Evolutionary conservation across 1,140 invertebrate species (phyloP), one percentile per base, ranked within the genome.

Genomic region (Drosophila jambulina): DNA sequence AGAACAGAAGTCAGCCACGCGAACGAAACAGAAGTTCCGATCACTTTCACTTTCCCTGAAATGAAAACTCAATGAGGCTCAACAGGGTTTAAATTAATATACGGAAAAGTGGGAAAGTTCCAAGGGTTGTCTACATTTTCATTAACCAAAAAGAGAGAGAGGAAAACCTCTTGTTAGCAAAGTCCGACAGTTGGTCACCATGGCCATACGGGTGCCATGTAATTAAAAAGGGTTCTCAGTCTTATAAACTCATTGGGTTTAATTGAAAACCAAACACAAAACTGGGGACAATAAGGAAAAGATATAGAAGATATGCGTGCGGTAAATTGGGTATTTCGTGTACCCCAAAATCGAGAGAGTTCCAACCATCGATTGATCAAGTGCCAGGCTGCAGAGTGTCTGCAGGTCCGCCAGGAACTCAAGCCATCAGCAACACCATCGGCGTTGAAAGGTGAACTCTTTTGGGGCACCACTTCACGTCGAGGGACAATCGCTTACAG

Each of bases 361-460:
- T 42, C 46, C 63, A 69, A 53, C 65, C 72, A 72, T 58, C 75
- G 68, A 83, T 78, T 82, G 80, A 87, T 87, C 83, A 87, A 62
- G 63, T 65, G 69, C 40, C 13, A 71, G 57, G 49, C 64, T 32
- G 75, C 75, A 48, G 34, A 67, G 61, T 65, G 71, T 19, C 46
- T 38, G 46, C n/a, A 42, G 40, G 40, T 72, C 51, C 53, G 12
- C 34, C 49, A 32, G 53, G 21, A 15, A 19, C 29, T 43, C 32
- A 25, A 29, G 9, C 56, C 81, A 90, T 90, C 85, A 76, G 82
- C 86, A 61, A 90, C 85, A 90, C 85, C 81, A 90, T 90, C 86
- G 81, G 85, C 78, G 85, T 90, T 90, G 85, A 90, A 90, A 87
- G 71, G 68, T 61, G 29, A 78, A 69, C 62, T 70, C 68, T 56